Conservation (phyloP, 2,888 invertebrate genomes). For the Odiellus spinosus region DNA sequence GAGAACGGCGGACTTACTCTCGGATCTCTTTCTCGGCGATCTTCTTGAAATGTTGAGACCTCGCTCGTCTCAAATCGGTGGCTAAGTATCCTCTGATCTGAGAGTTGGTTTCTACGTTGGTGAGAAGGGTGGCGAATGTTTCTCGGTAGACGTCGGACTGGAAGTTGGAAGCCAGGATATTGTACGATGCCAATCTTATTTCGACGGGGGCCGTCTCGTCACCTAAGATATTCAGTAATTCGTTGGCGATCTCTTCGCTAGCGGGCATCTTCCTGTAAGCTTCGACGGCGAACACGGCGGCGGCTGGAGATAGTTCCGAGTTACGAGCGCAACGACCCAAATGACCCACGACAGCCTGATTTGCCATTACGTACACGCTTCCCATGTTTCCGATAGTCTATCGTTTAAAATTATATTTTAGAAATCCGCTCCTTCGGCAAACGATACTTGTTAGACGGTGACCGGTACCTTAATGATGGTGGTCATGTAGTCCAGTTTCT, state of each 20-base stretch:
- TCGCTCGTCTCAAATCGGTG: too few relatives aligned
- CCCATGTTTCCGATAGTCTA: slow-evolving; percentile 12
- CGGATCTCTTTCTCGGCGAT: too few relatives aligned
- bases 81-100: too few relatives aligned
- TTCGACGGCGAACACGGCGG: slow-evolving; percentile 7
- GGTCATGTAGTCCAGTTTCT: background rate
- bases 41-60: too few relatives aligned
- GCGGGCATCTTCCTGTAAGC: slow-evolving; percentile 4
- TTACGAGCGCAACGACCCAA: slow-evolving; percentile 4
- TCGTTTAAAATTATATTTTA: too few relatives aligned
- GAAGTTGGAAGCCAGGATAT: background rate
- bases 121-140: background rate
- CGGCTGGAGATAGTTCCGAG: background rate
- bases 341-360: slow-evolving; percentile 1
- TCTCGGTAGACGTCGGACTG: background rate
- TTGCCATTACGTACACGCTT: background rate
- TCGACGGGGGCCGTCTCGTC: slow-evolving; percentile 1
- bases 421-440: too few relatives aligned
- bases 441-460: too few relatives aligned
- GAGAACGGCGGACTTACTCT: too few relatives aligned
- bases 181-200: background rate
- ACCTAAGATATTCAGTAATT: slow-evolving; percentile 4
- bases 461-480: too few relatives aligned
- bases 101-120: background rate
- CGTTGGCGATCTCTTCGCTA: slow-evolving; percentile 3